Percentiles rank a stretch among this genome's conserved stretches.
These are phyloP conservation scores for Thereva unica DNA, from an alignment of 2,888 invertebrate species.

Conservation along the genomic window DNA sequence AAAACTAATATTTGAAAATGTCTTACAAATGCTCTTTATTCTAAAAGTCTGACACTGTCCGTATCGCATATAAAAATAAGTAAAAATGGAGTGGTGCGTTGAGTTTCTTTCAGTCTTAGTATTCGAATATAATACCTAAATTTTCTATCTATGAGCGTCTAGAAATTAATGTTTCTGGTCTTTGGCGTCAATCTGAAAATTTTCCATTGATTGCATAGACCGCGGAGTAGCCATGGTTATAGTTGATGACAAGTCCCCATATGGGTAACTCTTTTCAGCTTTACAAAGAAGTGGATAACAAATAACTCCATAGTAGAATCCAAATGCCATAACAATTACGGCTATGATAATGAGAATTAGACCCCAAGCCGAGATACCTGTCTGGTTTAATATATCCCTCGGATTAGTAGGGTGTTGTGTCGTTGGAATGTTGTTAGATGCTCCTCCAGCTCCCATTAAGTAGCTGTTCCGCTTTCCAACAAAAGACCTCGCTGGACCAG, in stretches of 20 bases:
- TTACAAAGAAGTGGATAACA: conserved; percentile 68
- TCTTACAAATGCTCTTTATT: too few species aligned
- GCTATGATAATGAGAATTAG: conserved; percentile 59
- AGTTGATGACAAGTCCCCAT: conserved; percentile 57
- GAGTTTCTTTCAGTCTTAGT: too few species aligned
- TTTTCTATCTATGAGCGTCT: too few species aligned
- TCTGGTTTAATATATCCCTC: conserved; percentile 5
- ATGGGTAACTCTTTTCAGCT: conserved; percentile 55
- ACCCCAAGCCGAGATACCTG: conserved; percentile 68
- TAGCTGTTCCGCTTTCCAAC: conserved; percentile 34
- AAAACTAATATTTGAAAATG: too few species aligned
- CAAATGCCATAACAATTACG: conserved; percentile 52
- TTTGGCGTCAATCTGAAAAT: conserved; percentile 48
- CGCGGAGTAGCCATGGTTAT: conserved; percentile 56
- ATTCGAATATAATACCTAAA: too few species aligned
- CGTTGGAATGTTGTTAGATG: not conserved
- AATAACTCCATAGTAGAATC: conserved; percentile 67
- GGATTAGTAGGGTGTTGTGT: conserved; percentile 1
- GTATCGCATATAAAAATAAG: too few species aligned
- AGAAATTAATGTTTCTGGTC: conserved; percentile 51
- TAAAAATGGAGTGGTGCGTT: too few species aligned
- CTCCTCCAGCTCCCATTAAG: not conserved
- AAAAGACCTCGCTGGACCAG: not conserved
- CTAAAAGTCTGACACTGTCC: too few species aligned
- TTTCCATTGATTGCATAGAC: conserved; percentile 57